A percentile compares a stretch with the other conserved stretches of the same genome.
phyloP scores from a whole-genome alignment of 2,888 invertebrate species.

The Mylabris sibirica region DNA sequence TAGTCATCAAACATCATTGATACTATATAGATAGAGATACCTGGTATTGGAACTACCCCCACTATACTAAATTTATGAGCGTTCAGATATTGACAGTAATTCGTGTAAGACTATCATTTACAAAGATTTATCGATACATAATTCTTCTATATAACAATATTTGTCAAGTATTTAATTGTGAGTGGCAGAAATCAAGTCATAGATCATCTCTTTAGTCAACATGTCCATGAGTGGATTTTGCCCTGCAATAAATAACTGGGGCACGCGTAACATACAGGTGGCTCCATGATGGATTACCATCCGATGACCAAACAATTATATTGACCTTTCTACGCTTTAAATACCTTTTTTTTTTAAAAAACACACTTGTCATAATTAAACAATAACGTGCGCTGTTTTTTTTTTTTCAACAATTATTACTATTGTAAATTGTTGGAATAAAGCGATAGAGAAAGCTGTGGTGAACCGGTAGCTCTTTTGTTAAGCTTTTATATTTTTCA shows the following conservation, averaged over 20 bases:
- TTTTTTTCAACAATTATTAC: background rate
- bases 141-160: constrained; percentile 60
- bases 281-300: constrained; percentile 58
- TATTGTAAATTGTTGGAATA: background rate
- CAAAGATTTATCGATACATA: constrained; percentile 61
- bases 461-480: constrained; percentile 7
- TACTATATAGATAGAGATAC: background rate
- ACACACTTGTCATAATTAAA: constrained; percentile 10
- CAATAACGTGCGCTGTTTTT: background rate
- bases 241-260: constrained; percentile 54
- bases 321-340: constrained; percentile 51
- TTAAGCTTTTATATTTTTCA: background rate
- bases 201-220: constrained; percentile 60
- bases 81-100: constrained; percentile 57
- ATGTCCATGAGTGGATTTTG: constrained; percentile 56
- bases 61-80: constrained; percentile 53
- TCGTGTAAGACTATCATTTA: constrained; percentile 57
- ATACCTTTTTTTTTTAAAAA: constrained; percentile 1
- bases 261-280: constrained; percentile 55
- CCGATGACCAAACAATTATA: constrained; percentile 58
- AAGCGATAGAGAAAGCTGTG: background rate
- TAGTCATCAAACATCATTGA: background rate
- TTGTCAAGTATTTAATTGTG: constrained; percentile 58
- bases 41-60: background rate
- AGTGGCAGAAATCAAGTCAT: constrained; percentile 59